Evolutionary conservation across 2,888 invertebrate species (phyloP).

Genomic region (Agrotis exclamationis): DNA sequence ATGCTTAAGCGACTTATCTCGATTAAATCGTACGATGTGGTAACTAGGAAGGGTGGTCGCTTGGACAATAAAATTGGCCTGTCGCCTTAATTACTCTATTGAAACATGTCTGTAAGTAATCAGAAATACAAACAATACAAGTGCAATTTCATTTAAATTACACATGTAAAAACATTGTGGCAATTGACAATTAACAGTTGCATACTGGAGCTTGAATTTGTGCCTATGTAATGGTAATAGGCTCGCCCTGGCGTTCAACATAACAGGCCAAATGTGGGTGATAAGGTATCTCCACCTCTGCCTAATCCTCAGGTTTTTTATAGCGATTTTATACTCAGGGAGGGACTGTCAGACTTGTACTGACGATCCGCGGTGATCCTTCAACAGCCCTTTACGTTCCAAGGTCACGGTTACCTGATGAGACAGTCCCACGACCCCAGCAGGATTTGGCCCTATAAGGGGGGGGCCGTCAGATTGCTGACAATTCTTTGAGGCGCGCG

Average conservation of each 20-base stretch:
- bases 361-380: no score
- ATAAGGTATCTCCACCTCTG: neutral
- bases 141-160: conserved; percentile 36
- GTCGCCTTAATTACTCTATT: conserved; percentile 77
- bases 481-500: no score
- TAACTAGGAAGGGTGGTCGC: conserved; percentile 83
- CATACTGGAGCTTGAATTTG: neutral
- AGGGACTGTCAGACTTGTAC: no score
- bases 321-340: no score
- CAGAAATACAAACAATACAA: conserved; percentile 53
- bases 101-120: conserved; percentile 60
- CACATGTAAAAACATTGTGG: neutral
- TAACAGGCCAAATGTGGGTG: neutral
- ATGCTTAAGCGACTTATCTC: conserved; percentile 84
- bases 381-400: no score
- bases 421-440: no score
- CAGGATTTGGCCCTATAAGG: no score
- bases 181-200: neutral
- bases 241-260: neutral
- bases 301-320: neutral
- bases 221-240: neutral
- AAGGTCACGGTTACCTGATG: no score
- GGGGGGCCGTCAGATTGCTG: no score
- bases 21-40: conserved; percentile 85
- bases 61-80: conserved; percentile 85